Conservation (phyloP, 2,797 vertebrate species). For the Steatocranus sp. region DNA sequence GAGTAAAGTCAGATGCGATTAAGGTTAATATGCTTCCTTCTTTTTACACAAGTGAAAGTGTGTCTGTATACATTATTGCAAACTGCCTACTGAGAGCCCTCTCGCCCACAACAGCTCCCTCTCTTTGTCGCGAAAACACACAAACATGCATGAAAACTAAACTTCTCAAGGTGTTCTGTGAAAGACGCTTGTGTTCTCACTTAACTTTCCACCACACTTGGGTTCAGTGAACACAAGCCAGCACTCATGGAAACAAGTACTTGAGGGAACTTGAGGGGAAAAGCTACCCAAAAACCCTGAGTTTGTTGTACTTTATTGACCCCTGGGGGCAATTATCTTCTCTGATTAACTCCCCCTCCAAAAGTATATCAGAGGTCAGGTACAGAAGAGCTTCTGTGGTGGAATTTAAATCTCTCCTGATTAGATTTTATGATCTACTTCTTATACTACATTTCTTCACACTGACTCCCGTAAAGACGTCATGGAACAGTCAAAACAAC, state of each 20-base stretch:
- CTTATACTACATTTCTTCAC: too few species aligned
- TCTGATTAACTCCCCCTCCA: not conserved
- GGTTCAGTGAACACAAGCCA: conserved; percentile 36
- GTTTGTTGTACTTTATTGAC: conserved; percentile 18
- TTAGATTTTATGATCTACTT: not conserved
- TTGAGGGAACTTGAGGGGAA: conserved; percentile 5
- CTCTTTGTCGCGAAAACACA: not conserved
- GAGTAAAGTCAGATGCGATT: conserved; percentile 26
- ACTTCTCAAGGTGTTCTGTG: conserved; percentile 50
- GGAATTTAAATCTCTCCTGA: not conserved
- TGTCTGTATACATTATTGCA: not conserved
- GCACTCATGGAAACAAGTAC: conserved; percentile 46
- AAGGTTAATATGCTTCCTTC: conserved; percentile 17
- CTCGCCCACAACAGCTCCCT: not conserved
- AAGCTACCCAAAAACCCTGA: not conserved
- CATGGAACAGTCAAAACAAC: not conserved
- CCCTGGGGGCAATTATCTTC: not conserved
- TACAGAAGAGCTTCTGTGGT: not conserved
- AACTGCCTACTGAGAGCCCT: conserved; percentile 3
- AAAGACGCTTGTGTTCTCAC: conserved; percentile 69
- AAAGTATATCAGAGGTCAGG: not conserved
- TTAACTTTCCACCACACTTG: conserved; percentile 62
- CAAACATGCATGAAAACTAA: conserved; percentile 42
- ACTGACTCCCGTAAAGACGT: not conserved
- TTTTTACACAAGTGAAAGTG: conserved; percentile 9